Percentiles rank a stretch among this genome's conserved stretches.
Evolutionary conservation across 2,797 vertebrate genomes (phyloP).

Genomic region (Vireo griseus): DNA sequence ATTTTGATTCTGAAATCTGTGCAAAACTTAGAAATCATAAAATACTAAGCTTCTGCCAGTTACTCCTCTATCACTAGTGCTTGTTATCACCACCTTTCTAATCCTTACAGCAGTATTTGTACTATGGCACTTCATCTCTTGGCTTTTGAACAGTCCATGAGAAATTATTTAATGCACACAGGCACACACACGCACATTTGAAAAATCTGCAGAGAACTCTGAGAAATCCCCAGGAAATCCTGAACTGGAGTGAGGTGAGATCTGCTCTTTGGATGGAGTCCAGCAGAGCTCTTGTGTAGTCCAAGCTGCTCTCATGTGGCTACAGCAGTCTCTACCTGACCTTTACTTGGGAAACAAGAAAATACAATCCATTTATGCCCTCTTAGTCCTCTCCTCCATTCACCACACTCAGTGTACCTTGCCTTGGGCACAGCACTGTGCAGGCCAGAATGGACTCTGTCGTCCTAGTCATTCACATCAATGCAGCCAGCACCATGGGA

Average conservation of each 20-base stretch:
- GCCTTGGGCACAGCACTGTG: rapidly evolving
- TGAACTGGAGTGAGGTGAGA: not conserved
- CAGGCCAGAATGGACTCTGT: not conserved
- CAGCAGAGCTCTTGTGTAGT: not conserved
- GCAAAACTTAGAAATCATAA: not conserved
- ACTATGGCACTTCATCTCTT: not conserved
- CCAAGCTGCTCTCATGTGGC: not conserved
- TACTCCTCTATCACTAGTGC: not conserved
- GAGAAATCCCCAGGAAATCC: not conserved
- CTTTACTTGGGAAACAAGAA: not conserved
- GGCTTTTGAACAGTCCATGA: not conserved
- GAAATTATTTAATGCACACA: not conserved
- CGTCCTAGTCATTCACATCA: not conserved
- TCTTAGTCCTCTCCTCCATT: not conserved
- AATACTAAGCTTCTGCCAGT: not conserved
- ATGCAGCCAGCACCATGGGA: not conserved
- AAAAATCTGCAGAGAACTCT: not conserved
- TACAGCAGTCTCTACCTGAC: not conserved
- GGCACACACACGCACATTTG: rapidly evolving
- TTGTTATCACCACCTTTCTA: not conserved
- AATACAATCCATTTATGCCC: rapidly evolving
- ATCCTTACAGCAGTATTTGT: not conserved
- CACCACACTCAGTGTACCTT: not conserved
- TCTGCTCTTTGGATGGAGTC: not conserved
- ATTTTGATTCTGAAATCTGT: not conserved